Conservation (phyloP, 2,888 invertebrate species). For the Dysmachus trigonus region DNA sequence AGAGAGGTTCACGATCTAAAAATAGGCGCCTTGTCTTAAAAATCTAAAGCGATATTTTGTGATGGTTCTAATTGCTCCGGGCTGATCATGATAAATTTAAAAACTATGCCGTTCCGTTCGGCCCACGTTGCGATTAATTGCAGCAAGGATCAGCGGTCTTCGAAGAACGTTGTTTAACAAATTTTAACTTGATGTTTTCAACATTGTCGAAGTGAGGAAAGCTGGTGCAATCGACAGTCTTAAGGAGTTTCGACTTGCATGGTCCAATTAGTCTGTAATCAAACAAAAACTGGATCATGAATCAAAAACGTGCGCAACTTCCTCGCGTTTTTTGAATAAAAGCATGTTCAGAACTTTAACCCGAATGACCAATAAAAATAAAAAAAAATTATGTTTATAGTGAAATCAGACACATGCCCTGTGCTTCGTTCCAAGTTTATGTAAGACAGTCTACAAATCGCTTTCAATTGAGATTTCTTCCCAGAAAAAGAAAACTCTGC, state of each 20-base stretch:
- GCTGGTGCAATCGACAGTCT: not conserved
- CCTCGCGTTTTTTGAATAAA: not conserved
- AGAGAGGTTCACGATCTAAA: not conserved
- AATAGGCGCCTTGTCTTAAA: not conserved
- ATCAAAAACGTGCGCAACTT: not conserved
- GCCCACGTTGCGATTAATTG: not conserved
- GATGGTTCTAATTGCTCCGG: constrained; percentile 8
- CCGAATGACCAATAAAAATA: not conserved
- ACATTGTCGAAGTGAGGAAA: not conserved
- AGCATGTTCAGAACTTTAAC: not conserved
- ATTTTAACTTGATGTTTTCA: not conserved
- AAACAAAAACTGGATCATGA: not conserved
- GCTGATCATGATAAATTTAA: constrained; percentile 12
- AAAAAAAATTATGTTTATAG: not conserved
- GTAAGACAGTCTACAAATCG: not conserved
- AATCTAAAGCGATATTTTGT: not conserved
- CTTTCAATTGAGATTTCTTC: not conserved
- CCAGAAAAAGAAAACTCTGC: not conserved
- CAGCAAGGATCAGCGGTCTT: not conserved
- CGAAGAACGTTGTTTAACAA: not conserved
- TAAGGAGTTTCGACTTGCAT: not conserved
- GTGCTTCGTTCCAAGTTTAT: not conserved
- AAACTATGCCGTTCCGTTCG: not conserved
- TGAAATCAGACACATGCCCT: not conserved
- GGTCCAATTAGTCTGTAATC: not conserved